Conservation (phyloP, 2,797 vertebrate genomes). For the Parauchenoglanis punctatus region DNA sequence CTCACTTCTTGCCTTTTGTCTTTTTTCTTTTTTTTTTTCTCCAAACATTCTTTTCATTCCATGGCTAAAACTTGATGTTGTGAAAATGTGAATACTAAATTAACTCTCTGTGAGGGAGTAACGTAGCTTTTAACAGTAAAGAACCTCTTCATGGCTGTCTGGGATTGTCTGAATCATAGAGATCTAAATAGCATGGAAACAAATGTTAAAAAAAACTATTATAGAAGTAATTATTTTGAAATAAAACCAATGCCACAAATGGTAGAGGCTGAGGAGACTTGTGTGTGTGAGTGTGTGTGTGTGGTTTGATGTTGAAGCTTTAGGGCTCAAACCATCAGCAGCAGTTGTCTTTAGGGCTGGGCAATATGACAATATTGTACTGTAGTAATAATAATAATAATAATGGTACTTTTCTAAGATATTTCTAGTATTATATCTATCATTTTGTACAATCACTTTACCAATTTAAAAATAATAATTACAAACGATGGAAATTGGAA, state of each 20-base stretch:
- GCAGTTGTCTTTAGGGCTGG: background rate
- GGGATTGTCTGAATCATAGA: constrained; percentile 77
- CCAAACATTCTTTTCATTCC: constrained; percentile 49
- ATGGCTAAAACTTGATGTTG: constrained; percentile 75
- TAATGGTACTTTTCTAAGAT: background rate
- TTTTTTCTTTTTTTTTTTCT: constrained; percentile 22
- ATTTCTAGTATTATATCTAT: background rate
- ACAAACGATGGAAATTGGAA: background rate
- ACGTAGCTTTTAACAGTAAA: constrained; percentile 74
- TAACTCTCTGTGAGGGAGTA: constrained; percentile 73
- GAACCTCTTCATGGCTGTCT: constrained; percentile 68
- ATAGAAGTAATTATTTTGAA: constrained; percentile 98
- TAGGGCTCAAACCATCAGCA: background rate
- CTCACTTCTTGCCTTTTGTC: constrained; percentile 23
- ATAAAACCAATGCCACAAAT: constrained; percentile 79
- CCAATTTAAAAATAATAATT: background rate
- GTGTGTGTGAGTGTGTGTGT: constrained; percentile 49
- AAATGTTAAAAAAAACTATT: constrained; percentile 78
- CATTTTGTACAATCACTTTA: background rate
- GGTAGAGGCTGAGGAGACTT: constrained; percentile 74
- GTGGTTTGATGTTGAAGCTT: constrained; percentile 36
- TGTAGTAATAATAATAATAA: too few species aligned
- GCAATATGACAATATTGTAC: background rate
- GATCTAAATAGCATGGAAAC: constrained; percentile 90
- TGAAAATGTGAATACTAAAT: constrained; percentile 89